Evolutionary conservation across 2,113 vertebrate genomes (phyloP).

Genomic region (Tachysurus vachellii): DNA sequence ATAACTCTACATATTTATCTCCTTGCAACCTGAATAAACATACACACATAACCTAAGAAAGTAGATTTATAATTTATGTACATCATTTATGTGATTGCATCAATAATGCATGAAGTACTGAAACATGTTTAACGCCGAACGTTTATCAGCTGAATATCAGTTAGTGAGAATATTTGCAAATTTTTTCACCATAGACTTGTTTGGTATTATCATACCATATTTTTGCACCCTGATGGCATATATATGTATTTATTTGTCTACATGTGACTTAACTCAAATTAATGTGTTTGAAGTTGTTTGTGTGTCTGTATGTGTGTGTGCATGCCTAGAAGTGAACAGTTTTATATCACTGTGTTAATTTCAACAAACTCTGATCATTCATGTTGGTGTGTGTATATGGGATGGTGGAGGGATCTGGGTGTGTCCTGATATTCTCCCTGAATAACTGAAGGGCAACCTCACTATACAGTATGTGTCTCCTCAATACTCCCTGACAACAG

Average conservation of each 20-base stretch:
- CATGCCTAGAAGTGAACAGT: conserved; percentile 47
- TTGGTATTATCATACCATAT: neutral
- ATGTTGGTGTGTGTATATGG: conserved; percentile 31
- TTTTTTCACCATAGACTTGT: neutral
- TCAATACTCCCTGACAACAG: conserved; percentile 51
- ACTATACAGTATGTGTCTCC: conserved; percentile 64
- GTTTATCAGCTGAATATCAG: neutral
- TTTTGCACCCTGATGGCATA: neutral
- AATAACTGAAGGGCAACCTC: conserved; percentile 72
- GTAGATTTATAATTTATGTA: conserved; percentile 1
- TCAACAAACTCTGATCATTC: conserved; percentile 28
- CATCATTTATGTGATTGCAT: neutral
- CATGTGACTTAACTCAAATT: neutral
- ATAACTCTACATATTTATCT: conserved; percentile 13
- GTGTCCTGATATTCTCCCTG: conserved; percentile 60
- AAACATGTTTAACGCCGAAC: neutral
- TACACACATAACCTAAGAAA: neutral
- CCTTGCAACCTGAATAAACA: neutral
- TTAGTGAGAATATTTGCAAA: too few species aligned
- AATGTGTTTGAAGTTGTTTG: conserved; percentile 13
- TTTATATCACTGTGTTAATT: conserved; percentile 51
- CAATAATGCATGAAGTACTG: neutral
- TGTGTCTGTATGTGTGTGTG: conserved; percentile 31
- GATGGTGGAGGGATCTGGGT: conserved; percentile 18
- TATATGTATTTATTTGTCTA: neutral